Base-by-base conservation (phyloP, 2,797 vertebrate species). In the Remorina albescens region DNA sequence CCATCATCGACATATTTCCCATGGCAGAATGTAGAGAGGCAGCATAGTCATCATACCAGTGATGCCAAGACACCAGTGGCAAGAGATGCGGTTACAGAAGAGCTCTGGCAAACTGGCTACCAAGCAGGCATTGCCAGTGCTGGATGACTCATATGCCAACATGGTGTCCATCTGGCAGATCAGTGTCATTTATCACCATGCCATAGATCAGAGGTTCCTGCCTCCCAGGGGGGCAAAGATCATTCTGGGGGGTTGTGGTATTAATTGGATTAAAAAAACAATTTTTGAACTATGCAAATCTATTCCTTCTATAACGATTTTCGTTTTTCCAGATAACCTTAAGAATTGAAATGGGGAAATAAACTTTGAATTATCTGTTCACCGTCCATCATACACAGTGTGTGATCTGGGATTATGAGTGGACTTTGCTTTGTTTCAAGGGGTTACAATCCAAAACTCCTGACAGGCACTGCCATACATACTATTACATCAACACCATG, bases 1-100 rank as follows among this genome's bases (percentile, higher is more conserved):
- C 67, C 75, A 76, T 74, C 81, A 57, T 82, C 80, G 50, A 50
- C 86, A 87, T 83, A 76, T 84, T 89, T 91, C 88, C 84, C 80
- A 85, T 86, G 74, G 77, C 78, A 64, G 71, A 68, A 68, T 23
- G 80, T 53, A 82, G 70, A 66, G 67, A 64, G 51, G 63, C 51
- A 26, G 55, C 76, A 75, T 87, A 77, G 70, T 73, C 57, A 18
- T 61, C 70, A 88, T 88, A 78, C 81, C 67, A 63, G 39, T 34
- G 50, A 86, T 84, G 86, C 88, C 90, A 89, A 92, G 88, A 85
- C 73, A 76, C 70, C 34, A 41, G 66, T n/a, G 36, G 64, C 53
- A 25, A 60, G 54, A 72, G 60, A 78, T 61, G 59, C 73, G 19
- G 21, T 66, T 46, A 51, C 66, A n/a, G n/a, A 73, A 54, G 60